These are phyloP conservation scores for Nephrotoma flavescens DNA, from an alignment of 2,888 invertebrate genomes.

Conservation along the genomic window DNA sequence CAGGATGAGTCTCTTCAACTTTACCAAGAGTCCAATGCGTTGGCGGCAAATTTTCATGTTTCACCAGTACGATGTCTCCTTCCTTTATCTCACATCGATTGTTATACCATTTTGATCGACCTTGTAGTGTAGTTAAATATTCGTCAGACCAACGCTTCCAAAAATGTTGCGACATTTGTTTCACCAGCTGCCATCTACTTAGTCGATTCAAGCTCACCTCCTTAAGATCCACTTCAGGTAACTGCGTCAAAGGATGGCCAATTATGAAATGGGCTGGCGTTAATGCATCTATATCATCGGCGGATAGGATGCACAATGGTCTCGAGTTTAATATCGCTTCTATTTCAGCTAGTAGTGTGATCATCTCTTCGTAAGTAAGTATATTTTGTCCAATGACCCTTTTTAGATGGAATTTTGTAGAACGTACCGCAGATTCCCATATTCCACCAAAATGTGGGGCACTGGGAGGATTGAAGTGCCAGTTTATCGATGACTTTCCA, in stretches of 20 bases:
- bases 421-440: not conserved
- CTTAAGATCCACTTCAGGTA: conserved; percentile 15
- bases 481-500: too few relatives aligned
- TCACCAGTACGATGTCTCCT: conserved; percentile 17
- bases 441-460: not conserved
- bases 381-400: too few relatives aligned
- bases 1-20: conserved; percentile 14
- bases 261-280: not conserved
- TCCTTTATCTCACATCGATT: conserved; percentile 9
- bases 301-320: not conserved
- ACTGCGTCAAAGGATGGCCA: not conserved
- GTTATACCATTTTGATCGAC: conserved; percentile 17
- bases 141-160: conserved; percentile 18
- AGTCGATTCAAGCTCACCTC: conserved; percentile 5
- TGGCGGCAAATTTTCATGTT: conserved; percentile 15
- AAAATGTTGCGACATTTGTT: conserved; percentile 15
- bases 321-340: not conserved
- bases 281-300: not conserved
- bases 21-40: conserved; percentile 16
- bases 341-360: not conserved
- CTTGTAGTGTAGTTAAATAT: conserved; percentile 16
- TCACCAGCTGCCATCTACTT: conserved; percentile 18
- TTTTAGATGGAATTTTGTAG: not conserved
- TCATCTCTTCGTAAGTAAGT: not conserved
- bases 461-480: not conserved